Conservation (phyloP, 2,888 invertebrate genomes). For the Polyommatus icarus region DNA sequence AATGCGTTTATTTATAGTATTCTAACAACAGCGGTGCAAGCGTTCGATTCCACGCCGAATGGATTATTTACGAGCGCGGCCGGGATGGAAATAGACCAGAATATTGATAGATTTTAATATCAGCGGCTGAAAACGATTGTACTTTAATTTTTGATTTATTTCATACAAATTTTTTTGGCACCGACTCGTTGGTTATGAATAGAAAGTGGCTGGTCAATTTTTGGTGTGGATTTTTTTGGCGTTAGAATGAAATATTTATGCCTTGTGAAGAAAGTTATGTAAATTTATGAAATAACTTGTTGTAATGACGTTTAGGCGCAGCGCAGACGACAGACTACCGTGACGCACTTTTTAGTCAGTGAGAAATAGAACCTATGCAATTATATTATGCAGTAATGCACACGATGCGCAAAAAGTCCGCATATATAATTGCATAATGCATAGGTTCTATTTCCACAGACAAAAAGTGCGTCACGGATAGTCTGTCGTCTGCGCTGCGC, state of each 20-base stretch:
- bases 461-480: too few relatives aligned
- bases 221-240: background rate
- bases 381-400: too few relatives aligned
- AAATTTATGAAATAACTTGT: too few relatives aligned
- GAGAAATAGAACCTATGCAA: too few relatives aligned
- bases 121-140: constrained; percentile 27
- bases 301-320: too few relatives aligned
- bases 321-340: too few relatives aligned
- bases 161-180: background rate
- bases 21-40: constrained; percentile 45
- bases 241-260: background rate
- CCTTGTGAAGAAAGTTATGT: too few relatives aligned
- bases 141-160: constrained; percentile 31
- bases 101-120: constrained; percentile 31
- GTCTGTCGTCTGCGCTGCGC: too few relatives aligned
- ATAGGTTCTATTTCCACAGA: too few relatives aligned
- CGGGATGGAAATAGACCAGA: constrained; percentile 42
- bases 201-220: background rate
- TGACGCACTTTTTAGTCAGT: too few relatives aligned
- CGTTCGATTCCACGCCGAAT: constrained; percentile 49
- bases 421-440: too few relatives aligned
- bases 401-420: too few relatives aligned
- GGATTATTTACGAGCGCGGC: constrained; percentile 49
- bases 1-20: constrained; percentile 46
- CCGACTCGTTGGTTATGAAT: background rate